A percentile compares a stretch with the other conserved stretches of the same genome.
phyloP scores from a whole-genome alignment of 2,888 invertebrate genomes.

The Thyatira batis region DNA sequence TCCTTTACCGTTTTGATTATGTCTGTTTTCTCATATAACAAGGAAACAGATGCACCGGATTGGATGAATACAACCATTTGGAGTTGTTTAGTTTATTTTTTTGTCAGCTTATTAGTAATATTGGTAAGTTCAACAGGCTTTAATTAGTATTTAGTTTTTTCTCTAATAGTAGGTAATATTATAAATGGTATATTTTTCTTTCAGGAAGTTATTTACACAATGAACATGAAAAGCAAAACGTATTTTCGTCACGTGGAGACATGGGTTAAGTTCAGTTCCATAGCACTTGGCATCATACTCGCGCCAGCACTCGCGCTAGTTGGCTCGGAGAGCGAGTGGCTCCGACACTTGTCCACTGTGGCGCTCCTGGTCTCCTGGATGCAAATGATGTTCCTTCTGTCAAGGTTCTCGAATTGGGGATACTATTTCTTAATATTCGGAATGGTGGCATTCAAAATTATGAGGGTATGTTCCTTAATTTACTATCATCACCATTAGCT shows the following conservation, averaged over 20 bases:
- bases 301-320: neutral
- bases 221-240: slow-evolving; percentile 45
- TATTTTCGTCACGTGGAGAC: slow-evolving; percentile 60
- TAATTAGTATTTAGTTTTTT: no score
- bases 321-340: slow-evolving; percentile 6
- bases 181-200: slow-evolving; percentile 1
- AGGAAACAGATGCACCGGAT: slow-evolving; percentile 4
- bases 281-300: slow-evolving; percentile 9
- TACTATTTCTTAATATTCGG: slow-evolving; percentile 71
- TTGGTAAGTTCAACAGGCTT: slow-evolving; percentile 12
- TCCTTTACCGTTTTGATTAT: slow-evolving; percentile 62
- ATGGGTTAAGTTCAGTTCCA: slow-evolving; percentile 52
- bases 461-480: slow-evolving; percentile 42
- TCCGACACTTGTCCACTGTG: slow-evolving; percentile 15
- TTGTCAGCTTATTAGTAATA: slow-evolving; percentile 15
- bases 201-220: slow-evolving; percentile 34
- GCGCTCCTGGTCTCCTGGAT: slow-evolving; percentile 64
- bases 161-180: neutral
- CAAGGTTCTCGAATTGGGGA: slow-evolving; percentile 61
- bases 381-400: slow-evolving; percentile 61
- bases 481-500: no score
- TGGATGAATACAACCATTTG: slow-evolving; percentile 12
- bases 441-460: slow-evolving; percentile 58
- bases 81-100: slow-evolving; percentile 15
- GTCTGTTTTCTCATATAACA: slow-evolving; percentile 26